A percentile compares a stretch with the other conserved stretches of the same genome.
phyloP scores from a whole-genome alignment of 2,113 vertebrate genomes.

The Psephotus haematonotus region DNA sequence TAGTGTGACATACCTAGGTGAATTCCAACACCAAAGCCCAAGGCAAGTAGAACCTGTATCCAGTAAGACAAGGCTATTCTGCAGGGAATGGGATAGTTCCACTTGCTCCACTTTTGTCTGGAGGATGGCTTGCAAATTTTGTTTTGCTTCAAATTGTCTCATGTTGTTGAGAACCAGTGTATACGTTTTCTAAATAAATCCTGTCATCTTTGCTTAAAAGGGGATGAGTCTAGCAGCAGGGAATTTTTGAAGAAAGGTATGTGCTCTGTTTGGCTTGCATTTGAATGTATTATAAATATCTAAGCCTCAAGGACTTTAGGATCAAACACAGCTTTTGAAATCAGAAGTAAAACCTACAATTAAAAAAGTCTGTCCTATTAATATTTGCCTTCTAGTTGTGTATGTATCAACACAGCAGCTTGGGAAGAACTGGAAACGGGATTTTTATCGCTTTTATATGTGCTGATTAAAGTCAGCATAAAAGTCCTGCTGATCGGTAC shows the following conservation, averaged over 20 bases:
- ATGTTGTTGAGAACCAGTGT: background rate
- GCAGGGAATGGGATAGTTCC: background rate
- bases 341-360: conserved; percentile 27
- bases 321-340: conserved; percentile 43
- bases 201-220: background rate
- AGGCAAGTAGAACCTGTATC: background rate
- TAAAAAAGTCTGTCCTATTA: background rate
- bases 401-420: background rate
- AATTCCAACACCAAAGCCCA: background rate
- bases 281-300: background rate
- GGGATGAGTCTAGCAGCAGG: background rate
- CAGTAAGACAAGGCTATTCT: background rate
- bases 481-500: background rate
- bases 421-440: background rate
- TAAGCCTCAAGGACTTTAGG: background rate
- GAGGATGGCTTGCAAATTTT: background rate
- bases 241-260: background rate
- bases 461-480: background rate
- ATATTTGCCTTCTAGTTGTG: background rate
- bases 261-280: background rate
- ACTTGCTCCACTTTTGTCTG: background rate
- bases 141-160: background rate
- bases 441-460: background rate
- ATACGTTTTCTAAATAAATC: background rate
- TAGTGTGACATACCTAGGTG: accelerated